Evolutionary conservation across 2,113 vertebrate genomes (phyloP).

Genomic region (Potamarius usumacintae): DNA sequence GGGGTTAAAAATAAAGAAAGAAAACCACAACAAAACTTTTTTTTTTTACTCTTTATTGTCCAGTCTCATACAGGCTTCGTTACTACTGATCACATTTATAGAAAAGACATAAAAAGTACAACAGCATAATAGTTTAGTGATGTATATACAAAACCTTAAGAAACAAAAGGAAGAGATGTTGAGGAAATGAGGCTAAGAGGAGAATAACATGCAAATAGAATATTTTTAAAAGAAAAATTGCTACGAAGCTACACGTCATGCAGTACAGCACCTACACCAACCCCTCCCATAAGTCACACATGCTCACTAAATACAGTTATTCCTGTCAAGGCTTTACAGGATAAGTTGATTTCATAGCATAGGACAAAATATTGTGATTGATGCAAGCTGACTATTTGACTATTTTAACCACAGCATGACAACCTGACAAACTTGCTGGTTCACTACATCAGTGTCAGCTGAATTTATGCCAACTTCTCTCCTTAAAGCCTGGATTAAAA

Average conservation of each 20-base stretch:
- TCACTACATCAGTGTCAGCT: background rate
- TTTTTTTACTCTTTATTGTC: conserved; percentile 67
- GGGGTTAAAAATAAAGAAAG: conserved; percentile 19
- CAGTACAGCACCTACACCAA: conserved; percentile 2
- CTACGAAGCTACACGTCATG: background rate
- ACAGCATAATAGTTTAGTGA: conserved; percentile 55
- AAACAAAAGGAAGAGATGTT: conserved; percentile 35
- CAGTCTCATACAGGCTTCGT: conserved; percentile 58
- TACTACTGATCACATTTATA: conserved; percentile 63
- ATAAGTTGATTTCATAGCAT: background rate
- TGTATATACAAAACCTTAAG: conserved; percentile 71
- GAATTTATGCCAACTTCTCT: conserved; percentile 19
- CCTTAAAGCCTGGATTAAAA: background rate
- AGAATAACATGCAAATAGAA: background rate
- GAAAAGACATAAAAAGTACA: conserved; percentile 67
- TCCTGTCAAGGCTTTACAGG: background rate
- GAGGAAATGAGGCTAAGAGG: conserved; percentile 25
- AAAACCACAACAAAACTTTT: background rate
- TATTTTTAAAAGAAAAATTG: background rate
- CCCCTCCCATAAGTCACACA: background rate
- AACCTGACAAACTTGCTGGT: conserved; percentile 24
- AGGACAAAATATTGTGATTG: background rate
- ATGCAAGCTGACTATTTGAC: background rate
- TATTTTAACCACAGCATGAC: background rate
- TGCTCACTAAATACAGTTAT: background rate